Evolutionary conservation across 2,113 vertebrate species (phyloP), one percentile per base, ranked within the genome.

Genomic region (Pleuronectes platessa): DNA sequence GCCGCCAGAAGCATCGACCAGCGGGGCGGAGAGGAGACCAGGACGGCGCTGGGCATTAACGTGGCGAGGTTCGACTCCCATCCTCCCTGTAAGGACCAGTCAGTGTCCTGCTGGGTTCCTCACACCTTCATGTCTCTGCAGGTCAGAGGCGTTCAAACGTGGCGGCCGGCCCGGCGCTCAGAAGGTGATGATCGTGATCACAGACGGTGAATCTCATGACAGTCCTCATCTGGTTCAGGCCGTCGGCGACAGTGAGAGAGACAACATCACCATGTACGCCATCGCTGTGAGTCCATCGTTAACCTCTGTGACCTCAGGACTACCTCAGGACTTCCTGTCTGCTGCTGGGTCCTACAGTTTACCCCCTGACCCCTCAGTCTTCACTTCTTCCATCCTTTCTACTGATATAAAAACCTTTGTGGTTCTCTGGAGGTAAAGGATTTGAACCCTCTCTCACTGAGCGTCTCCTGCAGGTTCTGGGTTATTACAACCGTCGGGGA

Each of bases 101-200:
- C 5, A 15, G 5, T 27, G 31, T 18, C 15, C 35, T 11, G 17
- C 31, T 20, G 15, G 2, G 23, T 20, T 17, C 56, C 23, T 58
- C 37, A 35, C 18, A 11, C 18, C 35, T 4, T 24, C 10, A 11
- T 42, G 51, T 1, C 17, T 9, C 0, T n/a, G 13, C 74, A 93
- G 92, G 45, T 79, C 95, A 0, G 94, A 97, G 87, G 97, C 95
- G 0, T 99, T 98, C 87, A 93, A 95, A 85, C 96, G 95, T 3
- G 98, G 98, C 0, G 96, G 96, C 20, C 94, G 98, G 13, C 95
- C 95, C 27, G 98, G 97, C 0, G 97, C 98, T 67, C 96, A 96
- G 92, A 96, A 98, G 68, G 97, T 99, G 82, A 98, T 99, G 97
- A 97, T 99, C 14, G 97, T 99, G 55, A 98, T 99, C 90, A 99